Conservation (phyloP, 2,888 invertebrate genomes). For the Magallana nippona region DNA sequence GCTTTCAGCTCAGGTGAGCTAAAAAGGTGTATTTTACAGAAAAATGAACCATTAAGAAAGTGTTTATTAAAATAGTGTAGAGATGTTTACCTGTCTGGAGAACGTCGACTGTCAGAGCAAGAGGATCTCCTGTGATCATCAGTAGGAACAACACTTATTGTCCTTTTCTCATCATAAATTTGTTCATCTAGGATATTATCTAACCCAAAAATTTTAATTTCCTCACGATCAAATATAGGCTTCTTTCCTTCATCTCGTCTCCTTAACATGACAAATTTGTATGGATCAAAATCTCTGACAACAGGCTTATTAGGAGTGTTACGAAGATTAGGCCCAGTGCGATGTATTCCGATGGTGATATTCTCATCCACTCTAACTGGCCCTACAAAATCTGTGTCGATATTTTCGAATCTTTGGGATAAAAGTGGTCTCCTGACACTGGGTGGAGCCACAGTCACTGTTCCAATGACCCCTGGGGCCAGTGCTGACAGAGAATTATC, state of each 20-base stretch:
- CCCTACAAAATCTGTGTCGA: slow-evolving; percentile 42
- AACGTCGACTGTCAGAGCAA: slow-evolving; percentile 18
- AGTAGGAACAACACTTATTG: slow-evolving; percentile 60
- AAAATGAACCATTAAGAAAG: neutral
- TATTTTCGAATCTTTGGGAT: slow-evolving; percentile 32
- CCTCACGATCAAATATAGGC: slow-evolving; percentile 73
- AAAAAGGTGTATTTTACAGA: neutral
- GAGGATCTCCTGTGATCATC: slow-evolving; percentile 10
- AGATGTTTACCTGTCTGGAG: neutral
- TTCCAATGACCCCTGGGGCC: slow-evolving; percentile 3
- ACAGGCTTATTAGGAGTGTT: slow-evolving; percentile 62
- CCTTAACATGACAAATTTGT: slow-evolving; percentile 67
- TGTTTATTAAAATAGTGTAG: neutral
- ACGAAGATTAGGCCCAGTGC: slow-evolving; percentile 59
- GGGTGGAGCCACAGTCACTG: slow-evolving; percentile 29
- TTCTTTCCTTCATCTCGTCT: slow-evolving; percentile 67
- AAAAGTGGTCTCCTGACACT: slow-evolving; percentile 28
- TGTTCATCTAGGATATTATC: slow-evolving; percentile 70
- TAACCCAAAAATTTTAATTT: slow-evolving; percentile 63
- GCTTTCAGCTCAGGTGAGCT: too few relatives aligned
- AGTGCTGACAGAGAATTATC: neutral
- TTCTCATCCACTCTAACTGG: slow-evolving; percentile 71
- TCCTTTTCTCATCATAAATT: slow-evolving; percentile 62
- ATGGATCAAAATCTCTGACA: slow-evolving; percentile 63
- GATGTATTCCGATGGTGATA: slow-evolving; percentile 74